These are phyloP conservation scores for Marmota flaviventris DNA, from an alignment of 2,113 vertebrate genomes.

Conservation along the genomic window DNA sequence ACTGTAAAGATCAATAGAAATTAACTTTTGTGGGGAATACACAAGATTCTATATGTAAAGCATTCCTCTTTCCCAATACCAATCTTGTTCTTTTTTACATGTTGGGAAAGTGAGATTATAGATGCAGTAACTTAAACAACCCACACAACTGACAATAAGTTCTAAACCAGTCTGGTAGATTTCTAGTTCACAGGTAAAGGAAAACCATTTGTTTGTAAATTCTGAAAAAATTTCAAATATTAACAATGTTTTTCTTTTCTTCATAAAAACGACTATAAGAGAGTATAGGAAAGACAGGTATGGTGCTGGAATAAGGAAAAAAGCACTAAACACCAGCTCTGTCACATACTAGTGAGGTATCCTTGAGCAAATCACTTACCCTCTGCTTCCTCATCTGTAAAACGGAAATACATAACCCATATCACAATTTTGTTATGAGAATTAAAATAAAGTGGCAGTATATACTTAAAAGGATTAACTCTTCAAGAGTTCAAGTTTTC, in stretches of 20 bases:
- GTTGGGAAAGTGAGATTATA: slow-evolving; percentile 21
- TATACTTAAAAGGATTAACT: background rate
- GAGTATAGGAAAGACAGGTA: background rate
- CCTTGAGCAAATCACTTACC: slow-evolving; percentile 15
- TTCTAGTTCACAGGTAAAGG: background rate
- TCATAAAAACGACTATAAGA: background rate
- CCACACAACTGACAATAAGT: background rate
- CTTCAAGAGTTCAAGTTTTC: slow-evolving; percentile 11
- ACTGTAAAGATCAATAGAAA: slow-evolving; percentile 14
- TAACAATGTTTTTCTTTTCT: slow-evolving; percentile 16
- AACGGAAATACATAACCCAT: background rate
- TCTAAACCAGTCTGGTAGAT: slow-evolving; percentile 26
- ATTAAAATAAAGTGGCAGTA: slow-evolving; percentile 40
- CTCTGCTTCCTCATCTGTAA: background rate
- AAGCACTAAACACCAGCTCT: background rate
- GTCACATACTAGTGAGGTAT: background rate
- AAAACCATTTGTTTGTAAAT: slow-evolving; percentile 31
- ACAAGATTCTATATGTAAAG: background rate
- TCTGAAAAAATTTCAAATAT: background rate
- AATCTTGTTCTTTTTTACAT: slow-evolving; percentile 10
- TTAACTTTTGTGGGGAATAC: background rate
- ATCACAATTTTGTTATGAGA: background rate
- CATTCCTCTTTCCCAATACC: background rate
- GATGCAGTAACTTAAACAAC: background rate
- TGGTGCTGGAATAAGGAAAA: background rate